Evolutionary conservation across 2,113 vertebrate genomes (phyloP).

Genomic region (Calidris pugnax): DNA sequence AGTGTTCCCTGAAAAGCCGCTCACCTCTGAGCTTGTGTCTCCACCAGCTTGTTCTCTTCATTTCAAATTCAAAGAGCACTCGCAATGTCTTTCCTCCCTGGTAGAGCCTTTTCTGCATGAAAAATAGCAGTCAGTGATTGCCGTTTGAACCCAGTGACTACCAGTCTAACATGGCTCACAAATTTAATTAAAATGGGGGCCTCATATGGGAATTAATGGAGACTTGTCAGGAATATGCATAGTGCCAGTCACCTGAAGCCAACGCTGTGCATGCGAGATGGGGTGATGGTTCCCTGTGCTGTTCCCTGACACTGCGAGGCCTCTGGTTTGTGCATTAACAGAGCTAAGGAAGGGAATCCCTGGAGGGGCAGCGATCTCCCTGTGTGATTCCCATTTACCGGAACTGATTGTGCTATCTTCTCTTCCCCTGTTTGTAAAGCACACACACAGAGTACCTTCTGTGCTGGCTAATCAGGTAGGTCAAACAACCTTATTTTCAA

Average conservation of each 20-base stretch:
- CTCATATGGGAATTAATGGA: background rate
- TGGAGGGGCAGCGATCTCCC: background rate
- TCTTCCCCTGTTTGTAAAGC: background rate
- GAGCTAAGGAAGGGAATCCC: background rate
- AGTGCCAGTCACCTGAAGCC: background rate
- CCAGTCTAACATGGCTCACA: background rate
- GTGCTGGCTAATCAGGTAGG: background rate
- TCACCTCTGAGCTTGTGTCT: background rate
- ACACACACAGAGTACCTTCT: background rate
- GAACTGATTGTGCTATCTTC: too few species aligned
- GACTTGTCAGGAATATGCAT: background rate
- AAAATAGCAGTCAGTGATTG: background rate
- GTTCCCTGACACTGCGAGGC: background rate
- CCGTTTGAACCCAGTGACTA: background rate
- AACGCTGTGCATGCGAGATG: background rate
- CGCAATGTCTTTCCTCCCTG: background rate
- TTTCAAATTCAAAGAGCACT: background rate
- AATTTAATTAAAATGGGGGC: background rate
- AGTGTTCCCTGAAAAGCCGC: rapidly evolving
- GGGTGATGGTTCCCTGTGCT: background rate
- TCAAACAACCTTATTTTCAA: background rate
- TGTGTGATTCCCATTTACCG: background rate
- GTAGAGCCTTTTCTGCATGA: background rate
- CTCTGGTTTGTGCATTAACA: background rate
- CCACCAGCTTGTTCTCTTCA: background rate